Conservation (phyloP, 2,888 invertebrate species). For the Salticus scenicus region DNA sequence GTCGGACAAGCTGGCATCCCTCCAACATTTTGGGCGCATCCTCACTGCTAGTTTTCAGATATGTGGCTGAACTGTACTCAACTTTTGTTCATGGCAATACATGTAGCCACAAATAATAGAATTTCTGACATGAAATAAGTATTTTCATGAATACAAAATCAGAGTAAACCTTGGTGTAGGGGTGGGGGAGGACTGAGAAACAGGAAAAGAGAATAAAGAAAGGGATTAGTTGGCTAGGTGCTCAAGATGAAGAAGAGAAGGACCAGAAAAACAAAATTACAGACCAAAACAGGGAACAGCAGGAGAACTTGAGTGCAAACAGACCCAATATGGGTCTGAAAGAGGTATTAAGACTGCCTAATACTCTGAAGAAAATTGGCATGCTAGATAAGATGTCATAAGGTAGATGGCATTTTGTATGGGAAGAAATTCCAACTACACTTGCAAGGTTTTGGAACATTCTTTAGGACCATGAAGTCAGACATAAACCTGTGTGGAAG, state of each 20-base stretch:
- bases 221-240: background rate
- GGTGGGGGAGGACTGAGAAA: background rate
- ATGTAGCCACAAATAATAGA: no score
- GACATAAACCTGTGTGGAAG: slow-evolving; percentile 15
- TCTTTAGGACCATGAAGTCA: background rate
- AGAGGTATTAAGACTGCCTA: background rate
- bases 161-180: background rate
- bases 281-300: background rate
- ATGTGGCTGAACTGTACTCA: no score
- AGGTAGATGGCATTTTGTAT: background rate
- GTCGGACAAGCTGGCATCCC: no score
- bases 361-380: background rate
- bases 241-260: background rate
- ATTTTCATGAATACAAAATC: background rate
- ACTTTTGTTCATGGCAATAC: background rate
- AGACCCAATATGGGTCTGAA: background rate
- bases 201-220: background rate
- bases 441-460: background rate
- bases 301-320: background rate
- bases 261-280: background rate
- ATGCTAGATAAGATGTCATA: background rate
- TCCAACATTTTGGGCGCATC: no score
- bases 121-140: no score
- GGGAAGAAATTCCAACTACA: slow-evolving; percentile 3
- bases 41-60: no score